A percentile compares a stretch with the other conserved stretches of the same genome.
Evolutionary conservation across 2,113 vertebrate species (phyloP).

Genomic region (Uropsilus gracilis): DNA sequence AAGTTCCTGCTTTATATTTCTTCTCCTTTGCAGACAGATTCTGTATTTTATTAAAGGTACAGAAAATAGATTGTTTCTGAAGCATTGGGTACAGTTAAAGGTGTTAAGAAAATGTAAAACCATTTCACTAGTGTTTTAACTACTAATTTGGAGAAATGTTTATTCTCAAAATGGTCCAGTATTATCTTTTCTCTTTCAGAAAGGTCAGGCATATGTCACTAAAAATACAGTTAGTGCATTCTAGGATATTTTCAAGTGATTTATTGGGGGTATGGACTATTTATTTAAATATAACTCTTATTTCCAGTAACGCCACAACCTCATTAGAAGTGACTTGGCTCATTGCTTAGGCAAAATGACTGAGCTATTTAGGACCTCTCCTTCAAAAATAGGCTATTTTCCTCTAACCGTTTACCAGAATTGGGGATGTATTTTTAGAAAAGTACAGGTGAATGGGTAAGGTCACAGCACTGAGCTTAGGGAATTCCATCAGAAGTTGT

Average conservation of each 20-base stretch:
- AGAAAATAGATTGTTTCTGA: constrained; percentile 62
- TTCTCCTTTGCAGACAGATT: constrained; percentile 49
- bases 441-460: constrained; percentile 38
- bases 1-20: constrained; percentile 58
- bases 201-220: constrained; percentile 73
- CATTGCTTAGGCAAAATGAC: constrained; percentile 79
- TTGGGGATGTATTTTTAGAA: constrained; percentile 67
- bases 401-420: constrained; percentile 72
- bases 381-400: constrained; percentile 76
- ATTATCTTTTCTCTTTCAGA: constrained; percentile 64
- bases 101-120: constrained; percentile 72
- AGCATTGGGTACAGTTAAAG: constrained; percentile 60
- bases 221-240: constrained; percentile 65
- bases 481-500: constrained; percentile 42
- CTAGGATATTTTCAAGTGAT: constrained; percentile 76
- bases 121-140: constrained; percentile 65
- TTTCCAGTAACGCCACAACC: constrained; percentile 76
- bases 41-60: constrained; percentile 68
- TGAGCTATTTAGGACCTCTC: constrained; percentile 66
- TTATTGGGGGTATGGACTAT: constrained; percentile 72
- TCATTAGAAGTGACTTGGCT: constrained; percentile 78
- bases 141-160: constrained; percentile 76
- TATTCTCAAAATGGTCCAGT: constrained; percentile 67
- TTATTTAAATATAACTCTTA: constrained; percentile 78
- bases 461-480: constrained; percentile 26